Conservation (phyloP, 2,888 invertebrate genomes). For the Hypena proboscidalis region DNA sequence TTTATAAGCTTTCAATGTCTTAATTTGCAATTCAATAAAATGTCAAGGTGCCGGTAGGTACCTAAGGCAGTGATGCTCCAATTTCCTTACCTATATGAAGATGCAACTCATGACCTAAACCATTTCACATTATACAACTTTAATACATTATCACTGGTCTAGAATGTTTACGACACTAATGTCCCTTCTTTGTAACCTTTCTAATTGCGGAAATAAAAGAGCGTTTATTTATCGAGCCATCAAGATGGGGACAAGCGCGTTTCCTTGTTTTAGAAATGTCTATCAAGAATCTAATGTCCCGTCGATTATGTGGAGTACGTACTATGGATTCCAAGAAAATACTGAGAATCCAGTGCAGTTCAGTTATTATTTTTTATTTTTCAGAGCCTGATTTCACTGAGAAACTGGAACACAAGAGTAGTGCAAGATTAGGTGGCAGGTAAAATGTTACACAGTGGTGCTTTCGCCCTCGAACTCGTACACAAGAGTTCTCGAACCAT, state of each 20-base stretch:
- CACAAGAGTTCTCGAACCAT: no score
- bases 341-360: no score
- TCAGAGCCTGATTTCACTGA: no score
- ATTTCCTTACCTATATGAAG: conserved; percentile 1
- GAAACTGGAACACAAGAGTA: no score
- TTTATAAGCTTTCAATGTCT: no score
- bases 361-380: no score
- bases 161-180: conserved; percentile 6
- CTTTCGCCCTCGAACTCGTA: no score
- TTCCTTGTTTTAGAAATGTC: conserved; percentile 61
- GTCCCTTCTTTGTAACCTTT: conserved; percentile 17
- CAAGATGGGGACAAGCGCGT: conserved; percentile 47
- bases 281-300: conserved; percentile 44
- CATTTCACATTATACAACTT: neutral
- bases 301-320: conserved; percentile 24
- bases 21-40: no score
- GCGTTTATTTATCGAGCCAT: conserved; percentile 46
- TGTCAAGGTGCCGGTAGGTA: no score
- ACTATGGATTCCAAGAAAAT: neutral
- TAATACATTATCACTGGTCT: conserved; percentile 8
- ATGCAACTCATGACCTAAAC: neutral
- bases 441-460: no score
- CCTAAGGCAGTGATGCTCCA: no score
- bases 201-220: conserved; percentile 55
- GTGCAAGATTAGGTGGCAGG: no score